phyloP scores from a whole-genome alignment of 2,888 invertebrate genomes.

The Polylopha cassiicola region DNA sequence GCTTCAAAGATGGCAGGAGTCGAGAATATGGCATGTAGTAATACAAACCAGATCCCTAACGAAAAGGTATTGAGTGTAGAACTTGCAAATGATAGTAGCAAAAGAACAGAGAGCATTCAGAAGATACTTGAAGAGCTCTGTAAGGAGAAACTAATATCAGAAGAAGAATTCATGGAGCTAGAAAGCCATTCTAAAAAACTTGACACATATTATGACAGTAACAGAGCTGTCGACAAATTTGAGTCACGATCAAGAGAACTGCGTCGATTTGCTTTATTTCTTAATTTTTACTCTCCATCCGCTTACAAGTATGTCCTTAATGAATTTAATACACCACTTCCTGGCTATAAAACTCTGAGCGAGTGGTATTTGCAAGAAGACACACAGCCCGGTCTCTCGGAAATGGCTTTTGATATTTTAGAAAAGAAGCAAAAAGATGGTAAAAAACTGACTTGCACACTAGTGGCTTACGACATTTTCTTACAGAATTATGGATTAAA shows the following conservation, averaged over 20 bases:
- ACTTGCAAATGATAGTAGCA: neutral
- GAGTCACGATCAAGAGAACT: neutral
- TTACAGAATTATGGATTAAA: constrained; percentile 2
- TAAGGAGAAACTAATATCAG: constrained; percentile 2
- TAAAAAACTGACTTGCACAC: neutral
- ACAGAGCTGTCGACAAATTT: neutral
- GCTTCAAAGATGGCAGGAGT: neutral
- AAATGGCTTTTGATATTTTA: constrained; percentile 1
- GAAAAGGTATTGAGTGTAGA: neutral
- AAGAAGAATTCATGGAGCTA: neutral
- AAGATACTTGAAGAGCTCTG: constrained; percentile 5
- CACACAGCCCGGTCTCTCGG: neutral
- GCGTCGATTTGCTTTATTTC: constrained; percentile 3
- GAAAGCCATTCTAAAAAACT: neutral
- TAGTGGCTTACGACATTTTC: constrained; percentile 5
- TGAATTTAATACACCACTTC: constrained; percentile 4
- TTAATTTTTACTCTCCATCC: constrained; percentile 10
- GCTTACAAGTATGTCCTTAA: constrained; percentile 1
- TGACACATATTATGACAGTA: constrained; percentile 1
- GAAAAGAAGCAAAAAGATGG: constrained; percentile 3
- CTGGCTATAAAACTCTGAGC: neutral
- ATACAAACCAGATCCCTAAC: neutral
- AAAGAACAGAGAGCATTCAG: constrained; percentile 5
- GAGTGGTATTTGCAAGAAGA: constrained; percentile 2
- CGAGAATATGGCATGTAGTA: neutral